Conservation (phyloP, 1,140 invertebrate genomes). For the Leptonema lineaticorne region DNA sequence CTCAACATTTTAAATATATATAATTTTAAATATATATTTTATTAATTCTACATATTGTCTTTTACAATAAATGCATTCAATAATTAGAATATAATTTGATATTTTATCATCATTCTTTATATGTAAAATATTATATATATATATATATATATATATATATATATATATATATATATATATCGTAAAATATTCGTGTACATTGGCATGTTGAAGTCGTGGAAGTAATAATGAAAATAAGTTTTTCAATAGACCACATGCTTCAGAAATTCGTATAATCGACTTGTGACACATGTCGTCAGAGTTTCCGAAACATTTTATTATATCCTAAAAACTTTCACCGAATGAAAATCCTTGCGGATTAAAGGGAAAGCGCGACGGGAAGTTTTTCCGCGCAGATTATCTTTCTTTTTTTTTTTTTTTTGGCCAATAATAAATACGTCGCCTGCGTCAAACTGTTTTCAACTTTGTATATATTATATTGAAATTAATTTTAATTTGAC, state of each 20-base stretch:
- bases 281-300: slow-evolving; percentile 7
- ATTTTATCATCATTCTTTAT: too few relatives aligned
- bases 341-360: slow-evolving; percentile 1
- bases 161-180: slow-evolving; percentile 21
- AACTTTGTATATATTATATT: too few relatives aligned
- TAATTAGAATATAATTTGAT: too few relatives aligned
- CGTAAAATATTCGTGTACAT: neutral
- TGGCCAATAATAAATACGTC: too few relatives aligned
- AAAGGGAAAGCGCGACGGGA: neutral
- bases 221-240: slow-evolving; percentile 8
- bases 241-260: slow-evolving; percentile 7
- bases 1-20: neutral
- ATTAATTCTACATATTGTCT: too few relatives aligned
- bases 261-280: slow-evolving; percentile 1
- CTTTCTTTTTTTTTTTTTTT: too few relatives aligned
- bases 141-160: slow-evolving; percentile 3
- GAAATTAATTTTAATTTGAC: too few relatives aligned
- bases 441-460: too few relatives aligned
- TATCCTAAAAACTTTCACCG: neutral
- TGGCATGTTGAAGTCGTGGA: neutral
- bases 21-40: too few relatives aligned
- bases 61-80: too few relatives aligned
- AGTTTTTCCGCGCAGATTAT: neutral
- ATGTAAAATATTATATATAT: neutral
- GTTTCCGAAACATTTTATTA: slow-evolving; percentile 12